Conservation (phyloP, 2,888 invertebrate genomes). For the Noctua pronuba region DNA sequence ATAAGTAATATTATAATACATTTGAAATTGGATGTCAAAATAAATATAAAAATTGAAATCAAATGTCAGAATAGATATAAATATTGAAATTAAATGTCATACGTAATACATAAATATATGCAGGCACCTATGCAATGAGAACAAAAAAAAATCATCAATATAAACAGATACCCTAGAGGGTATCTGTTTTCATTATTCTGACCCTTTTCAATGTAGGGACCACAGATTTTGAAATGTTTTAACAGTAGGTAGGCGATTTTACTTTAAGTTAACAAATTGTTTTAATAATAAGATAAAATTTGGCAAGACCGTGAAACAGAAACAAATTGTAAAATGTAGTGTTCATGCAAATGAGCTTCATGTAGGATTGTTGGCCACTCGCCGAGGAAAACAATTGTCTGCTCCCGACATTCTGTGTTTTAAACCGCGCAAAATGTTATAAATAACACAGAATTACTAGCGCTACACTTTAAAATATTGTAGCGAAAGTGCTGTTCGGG, state of each 20-base stretch:
- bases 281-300: conserved; percentile 47
- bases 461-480: conserved; percentile 31
- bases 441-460: conserved; percentile 48
- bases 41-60: no score
- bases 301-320: conserved; percentile 33
- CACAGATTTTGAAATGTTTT: neutral
- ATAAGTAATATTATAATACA: no score
- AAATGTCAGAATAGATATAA: no score
- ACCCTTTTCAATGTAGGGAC: neutral
- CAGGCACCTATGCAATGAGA: no score
- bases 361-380: conserved; percentile 61
- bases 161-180: no score
- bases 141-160: no score
- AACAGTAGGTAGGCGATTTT: neutral
- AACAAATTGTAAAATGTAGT: conserved; percentile 57
- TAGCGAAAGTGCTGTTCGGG: conserved; percentile 33
- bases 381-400: conserved; percentile 66
- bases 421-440: conserved; percentile 43
- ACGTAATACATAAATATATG: no score
- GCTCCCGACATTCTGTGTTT: conserved; percentile 45
- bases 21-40: no score
- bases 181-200: neutral
- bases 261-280: conserved; percentile 1
- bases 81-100: no score
- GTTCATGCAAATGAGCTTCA: conserved; percentile 61